phyloP scores from a whole-genome alignment of 1,140 invertebrate species.

The Eumeta japonica region DNA sequence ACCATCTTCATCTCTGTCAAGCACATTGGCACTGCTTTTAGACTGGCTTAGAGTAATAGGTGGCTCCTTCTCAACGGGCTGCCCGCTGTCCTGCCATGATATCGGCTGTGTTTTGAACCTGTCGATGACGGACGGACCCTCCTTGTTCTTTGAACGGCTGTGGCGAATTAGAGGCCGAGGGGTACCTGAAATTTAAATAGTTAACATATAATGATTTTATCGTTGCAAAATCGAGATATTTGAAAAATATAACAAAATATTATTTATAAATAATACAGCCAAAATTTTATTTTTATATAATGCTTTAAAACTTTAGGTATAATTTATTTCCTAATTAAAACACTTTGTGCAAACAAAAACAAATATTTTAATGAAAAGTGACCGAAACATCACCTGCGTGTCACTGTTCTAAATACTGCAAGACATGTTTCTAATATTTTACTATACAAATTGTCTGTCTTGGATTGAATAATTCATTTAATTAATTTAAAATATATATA shows the following conservation, averaged over 20 bases:
- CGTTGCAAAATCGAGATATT: no score
- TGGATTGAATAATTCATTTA: no score
- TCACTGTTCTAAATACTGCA: neutral
- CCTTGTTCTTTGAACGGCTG: constrained; percentile 48
- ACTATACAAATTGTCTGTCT: no score
- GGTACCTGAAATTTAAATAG: constrained; percentile 49
- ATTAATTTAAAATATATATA: no score
- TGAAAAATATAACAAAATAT: no score
- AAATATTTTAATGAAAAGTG: no score
- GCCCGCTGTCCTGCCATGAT: constrained; percentile 19
- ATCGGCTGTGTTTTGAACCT: constrained; percentile 49
- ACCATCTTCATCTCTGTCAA: constrained; percentile 58
- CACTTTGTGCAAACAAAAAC: neutral
- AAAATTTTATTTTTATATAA: constrained; percentile 1
- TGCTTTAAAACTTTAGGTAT: neutral
- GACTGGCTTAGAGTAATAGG: constrained; percentile 39
- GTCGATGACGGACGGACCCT: constrained; percentile 40
- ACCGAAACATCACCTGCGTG: no score
- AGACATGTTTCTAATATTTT: no score
- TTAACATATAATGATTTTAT: no score
- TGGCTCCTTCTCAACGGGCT: constrained; percentile 20
- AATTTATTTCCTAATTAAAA: neutral
- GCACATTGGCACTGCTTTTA: constrained; percentile 47
- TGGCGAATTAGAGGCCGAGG: constrained; percentile 51
- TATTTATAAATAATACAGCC: no score